phyloP scores from a whole-genome alignment of 2,113 vertebrate species.

The Ammodytes marinus region DNA sequence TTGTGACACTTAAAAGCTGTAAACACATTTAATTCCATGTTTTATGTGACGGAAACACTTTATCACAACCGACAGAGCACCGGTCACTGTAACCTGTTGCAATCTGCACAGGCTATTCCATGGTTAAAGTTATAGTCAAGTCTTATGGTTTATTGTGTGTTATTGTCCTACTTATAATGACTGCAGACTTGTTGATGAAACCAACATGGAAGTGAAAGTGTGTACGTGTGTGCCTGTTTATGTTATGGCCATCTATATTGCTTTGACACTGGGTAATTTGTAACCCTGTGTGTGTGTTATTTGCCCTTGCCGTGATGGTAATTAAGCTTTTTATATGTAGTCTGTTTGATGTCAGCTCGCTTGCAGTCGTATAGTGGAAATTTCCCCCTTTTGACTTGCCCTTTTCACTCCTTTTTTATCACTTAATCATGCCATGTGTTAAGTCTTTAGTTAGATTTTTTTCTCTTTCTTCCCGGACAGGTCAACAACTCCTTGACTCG shows the following conservation, averaged over 20 bases:
- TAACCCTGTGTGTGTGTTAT: constrained; percentile 32
- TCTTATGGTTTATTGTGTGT: constrained; percentile 16
- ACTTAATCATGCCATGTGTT: constrained; percentile 11
- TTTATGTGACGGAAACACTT: not conserved
- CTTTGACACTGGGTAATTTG: constrained; percentile 41
- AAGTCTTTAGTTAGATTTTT: not conserved
- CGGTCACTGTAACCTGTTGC: not conserved
- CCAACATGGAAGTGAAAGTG: constrained; percentile 46
- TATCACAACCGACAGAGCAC: fast-evolving
- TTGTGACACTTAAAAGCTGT: not conserved
- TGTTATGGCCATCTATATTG: constrained; percentile 34
- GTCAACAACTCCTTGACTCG: constrained; percentile 65
- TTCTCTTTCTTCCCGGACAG: constrained; percentile 7
- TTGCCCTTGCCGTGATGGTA: constrained; percentile 4
- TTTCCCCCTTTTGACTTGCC: constrained; percentile 13
- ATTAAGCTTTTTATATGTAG: constrained; percentile 31
- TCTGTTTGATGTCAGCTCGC: constrained; percentile 33
- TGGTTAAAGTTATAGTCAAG: not conserved
- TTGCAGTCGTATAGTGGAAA: constrained; percentile 25
- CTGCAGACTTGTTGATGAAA: not conserved
- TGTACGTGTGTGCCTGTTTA: constrained; percentile 2
- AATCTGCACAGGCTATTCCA: not conserved
- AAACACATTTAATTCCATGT: not conserved
- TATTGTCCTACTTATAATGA: not conserved
- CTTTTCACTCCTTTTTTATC: not conserved